Conservation (phyloP, 2,113 vertebrate genomes). For the Peromyscus leucopus region DNA sequence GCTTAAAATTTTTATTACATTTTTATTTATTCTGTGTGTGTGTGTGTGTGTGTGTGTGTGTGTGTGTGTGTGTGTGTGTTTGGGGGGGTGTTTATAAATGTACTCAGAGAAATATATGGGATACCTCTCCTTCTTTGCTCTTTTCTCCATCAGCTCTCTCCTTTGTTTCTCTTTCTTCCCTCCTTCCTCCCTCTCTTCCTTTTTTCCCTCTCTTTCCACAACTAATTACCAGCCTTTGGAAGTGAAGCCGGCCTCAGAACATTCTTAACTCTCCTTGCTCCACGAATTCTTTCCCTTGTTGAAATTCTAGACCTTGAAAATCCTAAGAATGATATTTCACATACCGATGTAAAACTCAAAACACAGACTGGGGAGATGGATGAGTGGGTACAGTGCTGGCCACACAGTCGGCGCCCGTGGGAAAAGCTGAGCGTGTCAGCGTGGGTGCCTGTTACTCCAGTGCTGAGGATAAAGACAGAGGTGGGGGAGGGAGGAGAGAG, state of each 20-base stretch:
- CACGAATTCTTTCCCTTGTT: neutral
- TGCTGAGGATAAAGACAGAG: neutral
- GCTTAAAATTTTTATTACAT: neutral
- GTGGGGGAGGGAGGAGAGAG: no score
- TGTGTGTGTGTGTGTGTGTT: neutral
- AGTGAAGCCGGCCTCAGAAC: neutral
- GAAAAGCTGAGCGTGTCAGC: neutral
- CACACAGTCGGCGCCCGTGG: neutral
- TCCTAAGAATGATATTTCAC: neutral
- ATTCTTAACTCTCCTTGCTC: no score
- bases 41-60: neutral
- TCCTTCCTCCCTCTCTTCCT: no score
- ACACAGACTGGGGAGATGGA: no score
- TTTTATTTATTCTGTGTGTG: neutral
- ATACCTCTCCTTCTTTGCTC: neutral
- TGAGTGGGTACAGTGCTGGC: neutral
- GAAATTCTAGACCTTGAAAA: neutral
- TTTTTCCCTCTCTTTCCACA: neutral
- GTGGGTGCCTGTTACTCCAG: neutral
- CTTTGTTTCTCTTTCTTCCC: neutral
- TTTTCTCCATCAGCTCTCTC: neutral
- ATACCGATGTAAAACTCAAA: neutral
- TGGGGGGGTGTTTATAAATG: neutral
- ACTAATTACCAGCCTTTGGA: neutral
- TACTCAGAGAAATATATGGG: neutral